Conservation (phyloP, 2,113 vertebrate species). For the Acrocephalus kingi region DNA sequence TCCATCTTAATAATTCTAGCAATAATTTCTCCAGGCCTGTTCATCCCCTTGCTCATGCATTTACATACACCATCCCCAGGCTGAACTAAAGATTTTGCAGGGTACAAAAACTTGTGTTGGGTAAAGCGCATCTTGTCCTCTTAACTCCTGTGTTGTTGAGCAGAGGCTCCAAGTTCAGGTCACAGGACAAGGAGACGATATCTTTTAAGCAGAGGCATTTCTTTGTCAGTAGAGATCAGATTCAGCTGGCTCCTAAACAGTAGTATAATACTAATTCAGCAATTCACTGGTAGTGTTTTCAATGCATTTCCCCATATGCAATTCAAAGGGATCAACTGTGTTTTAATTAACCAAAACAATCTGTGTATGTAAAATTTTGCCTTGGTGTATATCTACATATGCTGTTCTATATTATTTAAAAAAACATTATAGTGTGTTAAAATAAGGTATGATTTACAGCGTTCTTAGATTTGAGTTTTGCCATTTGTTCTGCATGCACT, state of each 20-base stretch:
- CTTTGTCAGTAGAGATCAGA: neutral
- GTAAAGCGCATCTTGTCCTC: neutral
- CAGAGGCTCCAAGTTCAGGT: neutral
- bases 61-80: neutral
- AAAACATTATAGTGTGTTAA: neutral
- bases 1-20: neutral
- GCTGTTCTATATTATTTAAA: neutral
- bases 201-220: neutral
- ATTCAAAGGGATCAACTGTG: neutral
- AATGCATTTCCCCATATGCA: neutral
- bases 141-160: neutral
- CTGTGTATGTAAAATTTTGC: neutral
- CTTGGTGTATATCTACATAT: neutral
- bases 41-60: neutral
- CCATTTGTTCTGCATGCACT: fast-evolving
- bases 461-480: neutral
- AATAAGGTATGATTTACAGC: neutral
- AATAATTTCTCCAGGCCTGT: neutral
- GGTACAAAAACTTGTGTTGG: neutral
- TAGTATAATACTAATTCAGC: neutral
- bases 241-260: neutral
- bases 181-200: neutral
- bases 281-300: neutral
- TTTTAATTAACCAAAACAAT: neutral
- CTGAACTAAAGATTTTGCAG: neutral